Evolutionary conservation across 1,140 invertebrate species (phyloP), one percentile per base, ranked within the genome.

Genomic region (Elymnias hypermnestra): DNA sequence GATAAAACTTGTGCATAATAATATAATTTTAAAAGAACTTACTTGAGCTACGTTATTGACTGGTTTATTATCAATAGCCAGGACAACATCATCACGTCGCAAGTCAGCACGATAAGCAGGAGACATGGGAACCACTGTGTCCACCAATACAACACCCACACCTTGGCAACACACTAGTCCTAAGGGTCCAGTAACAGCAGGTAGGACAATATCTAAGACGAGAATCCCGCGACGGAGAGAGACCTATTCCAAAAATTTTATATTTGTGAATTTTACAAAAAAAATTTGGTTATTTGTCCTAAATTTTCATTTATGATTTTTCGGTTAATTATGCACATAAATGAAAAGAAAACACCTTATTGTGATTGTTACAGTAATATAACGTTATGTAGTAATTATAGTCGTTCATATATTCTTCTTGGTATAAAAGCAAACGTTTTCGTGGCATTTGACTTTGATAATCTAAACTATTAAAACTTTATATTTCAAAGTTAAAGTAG

Each of bases 1-100:
- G n/a, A n/a, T n/a, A n/a, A n/a, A n/a, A n/a, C n/a, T n/a, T n/a
- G n/a, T n/a, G n/a, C n/a, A n/a, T n/a, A n/a, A n/a, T n/a, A n/a
- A n/a, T n/a, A n/a, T n/a, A n/a, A n/a, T n/a, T n/a, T n/a, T n/a
- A 40, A 31, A 0, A 28, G 33, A 9, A 87, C 63, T 90, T 91
- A 94, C 92, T 73, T 95, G 93, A 37, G 91, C 91, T 44, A 94
- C 90, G 29, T 88, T 91, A 4, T 87, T 88, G 0, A 96, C 89
- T 41, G 89, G 90, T 45, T 93, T 94, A 17, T 93, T 93, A 70
- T 96, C 94, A 2, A 97, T 91, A 5, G 93, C 91, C 3, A 95
- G 72, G 2, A 97, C 85, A 12, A 94, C 87, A 68, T 97, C 95
- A 10, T 92, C 92, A 3, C 91, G 83, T n/a, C 90, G 87, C 44